Evolutionary conservation across 2,797 vertebrate genomes (phyloP), one percentile per base, ranked within the genome.

Genomic region (Syndactyla subalaris): DNA sequence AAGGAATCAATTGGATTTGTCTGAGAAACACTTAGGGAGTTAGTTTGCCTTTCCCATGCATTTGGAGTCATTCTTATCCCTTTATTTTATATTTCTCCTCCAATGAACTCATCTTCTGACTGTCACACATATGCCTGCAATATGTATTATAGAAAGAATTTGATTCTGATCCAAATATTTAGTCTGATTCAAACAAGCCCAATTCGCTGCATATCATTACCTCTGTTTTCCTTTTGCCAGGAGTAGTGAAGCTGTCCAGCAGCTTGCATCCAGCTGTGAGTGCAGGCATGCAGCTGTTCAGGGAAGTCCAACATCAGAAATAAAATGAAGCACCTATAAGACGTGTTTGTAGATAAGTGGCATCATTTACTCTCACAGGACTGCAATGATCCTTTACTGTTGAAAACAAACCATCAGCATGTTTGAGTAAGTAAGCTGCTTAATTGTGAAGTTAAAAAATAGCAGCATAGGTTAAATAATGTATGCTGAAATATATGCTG

Each of bases 161-260:
- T 85, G 74, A 83, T 86, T 93, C 73, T 91, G 66, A 94, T 95
- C 85, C 45, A 87, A 97, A 95, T 97, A 96, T 98, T 97, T 97
- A 96, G 96, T 96, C 95, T 97, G 84, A 94, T 62, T 93, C 45
- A 80, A 70, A 79, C 65, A 92, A 92, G 71, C 48, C 34, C 15
- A 61, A 34, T 81, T 93, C 73, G 36, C 52, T 89, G 68, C 48
- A 30, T 96, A 75, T 95, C 51, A 77, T 86, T 97, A 84, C 85
- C 81, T 95, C 49, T 43, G 63, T 76, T 95, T 78, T 88, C 70
- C 61, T 88, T 93, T 67, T 92, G 66, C 78, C 30, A 2, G 30
- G 85, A 52, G 86, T 26, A 30, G 57, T 27, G 73, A 94, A 84
- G 65, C 92, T 96, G 48, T 85, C 88, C 92, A 93, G 88, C 87